phyloP scores from a whole-genome alignment of 1,140 invertebrate genomes.

The Drosophila yakuba region DNA sequence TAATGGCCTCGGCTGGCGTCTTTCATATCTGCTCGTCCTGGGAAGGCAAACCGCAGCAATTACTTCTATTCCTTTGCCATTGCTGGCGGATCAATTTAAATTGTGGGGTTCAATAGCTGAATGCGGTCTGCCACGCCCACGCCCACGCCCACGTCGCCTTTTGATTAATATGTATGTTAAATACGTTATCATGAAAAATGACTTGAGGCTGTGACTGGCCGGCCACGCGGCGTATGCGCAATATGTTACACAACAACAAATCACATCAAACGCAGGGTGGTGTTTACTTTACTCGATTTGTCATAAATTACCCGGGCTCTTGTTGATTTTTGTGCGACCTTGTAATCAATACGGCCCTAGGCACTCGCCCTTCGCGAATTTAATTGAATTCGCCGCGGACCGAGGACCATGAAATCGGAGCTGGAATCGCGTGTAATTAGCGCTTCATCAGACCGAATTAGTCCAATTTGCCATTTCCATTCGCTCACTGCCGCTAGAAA shows the following conservation, averaged over 20 bases:
- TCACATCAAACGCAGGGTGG: conserved; percentile 60
- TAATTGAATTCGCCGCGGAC: conserved; percentile 28
- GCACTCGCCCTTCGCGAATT: neutral
- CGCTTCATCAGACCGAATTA: conserved; percentile 27
- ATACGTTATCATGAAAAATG: conserved; percentile 72
- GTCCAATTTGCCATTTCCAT: conserved; percentile 38
- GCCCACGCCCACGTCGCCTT: conserved; percentile 20
- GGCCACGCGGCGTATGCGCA: conserved; percentile 56
- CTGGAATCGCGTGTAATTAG: conserved; percentile 30
- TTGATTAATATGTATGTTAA: conserved; percentile 78
- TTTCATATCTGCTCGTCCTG: conserved; percentile 17
- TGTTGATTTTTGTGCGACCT: conserved; percentile 56
- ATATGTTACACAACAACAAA: conserved; percentile 42
- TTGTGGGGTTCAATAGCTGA: conserved; percentile 72
- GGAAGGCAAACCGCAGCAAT: conserved; percentile 64
- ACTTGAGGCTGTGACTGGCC: conserved; percentile 34
- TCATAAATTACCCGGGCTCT: conserved; percentile 65
- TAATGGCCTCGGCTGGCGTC: conserved; percentile 43
- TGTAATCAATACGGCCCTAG: conserved; percentile 2
- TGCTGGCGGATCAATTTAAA: conserved; percentile 71
- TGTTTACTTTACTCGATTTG: conserved; percentile 27
- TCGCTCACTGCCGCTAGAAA: conserved; percentile 19
- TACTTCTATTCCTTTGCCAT: conserved; percentile 71
- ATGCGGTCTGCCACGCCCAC: conserved; percentile 1
- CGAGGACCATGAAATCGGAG: neutral